Evolutionary conservation across 2,797 vertebrate genomes (phyloP), one percentile per base, ranked within the genome.

Genomic region (Hyperoplus immaculatus): DNA sequence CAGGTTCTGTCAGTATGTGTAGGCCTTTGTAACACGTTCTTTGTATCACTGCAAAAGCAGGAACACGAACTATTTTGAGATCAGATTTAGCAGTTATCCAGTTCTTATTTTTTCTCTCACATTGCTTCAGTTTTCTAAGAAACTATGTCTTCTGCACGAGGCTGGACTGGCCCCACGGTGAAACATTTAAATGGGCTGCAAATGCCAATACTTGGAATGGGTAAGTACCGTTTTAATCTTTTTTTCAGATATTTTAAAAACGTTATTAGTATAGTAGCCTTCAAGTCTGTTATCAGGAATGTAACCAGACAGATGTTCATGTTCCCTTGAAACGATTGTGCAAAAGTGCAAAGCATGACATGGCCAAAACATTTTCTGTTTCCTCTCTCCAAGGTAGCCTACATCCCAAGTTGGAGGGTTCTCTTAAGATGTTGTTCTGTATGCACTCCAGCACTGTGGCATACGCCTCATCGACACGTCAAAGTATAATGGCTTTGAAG

Each of bases 381-480:
- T 43, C 11, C 7, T 16, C 18, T 1, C 21, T 55, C 5, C 46
- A 16, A 68, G 65, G 41, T 42, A 21, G 21, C 21, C 21, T 21
- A 68, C 51, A 8, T 56, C 51, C 18, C 65, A 55, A 8, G 51
- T 68, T 29, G 65, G 65, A 36, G 65, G 65, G 14, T 68, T 68
- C 53, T 61, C 10, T 61, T 39, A 61, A 29, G 57, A 71, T 2
- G n/a, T 57, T 16, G 47, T 71, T 43, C 39, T 71, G 46, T 43
- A 60, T 43, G 57, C 69, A 42, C 16, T 60, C 56, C 13, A 46
- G 14, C 46, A 60, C 1, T 60, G 68, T 76, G 92, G 93, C 59
- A 64, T 95, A 54, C 72, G 83, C 75, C 94, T 95, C 45, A 93
- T 93, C 45, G 95, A 95, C 82, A 94, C 94, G 4, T 93, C 95